Percentiles rank a stretch among this genome's conserved stretches.
These are phyloP conservation scores for Chaetops frenatus DNA, from an alignment of 2,113 vertebrate genomes.

Conservation along the genomic window DNA sequence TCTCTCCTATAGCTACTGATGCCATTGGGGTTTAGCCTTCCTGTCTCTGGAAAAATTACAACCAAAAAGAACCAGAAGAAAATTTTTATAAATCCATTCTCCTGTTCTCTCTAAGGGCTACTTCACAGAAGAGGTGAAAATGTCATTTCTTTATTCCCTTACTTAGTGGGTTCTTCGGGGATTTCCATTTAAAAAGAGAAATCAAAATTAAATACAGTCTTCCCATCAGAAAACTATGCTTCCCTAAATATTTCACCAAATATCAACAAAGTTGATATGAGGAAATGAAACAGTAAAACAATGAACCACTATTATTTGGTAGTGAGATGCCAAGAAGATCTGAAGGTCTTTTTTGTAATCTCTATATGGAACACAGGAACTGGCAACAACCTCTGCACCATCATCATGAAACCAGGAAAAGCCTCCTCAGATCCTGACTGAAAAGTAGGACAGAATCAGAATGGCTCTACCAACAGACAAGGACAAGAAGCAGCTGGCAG, in stretches of 20 bases:
- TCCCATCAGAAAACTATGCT: neutral
- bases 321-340: neutral
- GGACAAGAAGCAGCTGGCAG: neutral
- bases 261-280: neutral
- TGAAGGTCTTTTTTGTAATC: neutral
- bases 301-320: neutral
- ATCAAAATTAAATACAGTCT: neutral
- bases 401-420: neutral
- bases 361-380: neutral
- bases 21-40: neutral
- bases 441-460: neutral
- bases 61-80: neutral
- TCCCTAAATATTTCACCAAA: conserved; percentile 1
- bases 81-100: neutral
- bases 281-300: neutral
- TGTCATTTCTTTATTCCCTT: neutral
- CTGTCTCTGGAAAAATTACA: neutral
- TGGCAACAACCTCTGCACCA: neutral
- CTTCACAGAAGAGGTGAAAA: neutral
- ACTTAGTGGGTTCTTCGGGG: neutral
- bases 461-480: neutral
- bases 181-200: neutral
- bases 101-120: neutral
- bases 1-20: neutral
- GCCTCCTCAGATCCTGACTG: neutral